Percentiles rank a stretch among this genome's conserved stretches.
Evolutionary conservation across 2,797 vertebrate species (phyloP).

Genomic region (Anguilla marmorata): DNA sequence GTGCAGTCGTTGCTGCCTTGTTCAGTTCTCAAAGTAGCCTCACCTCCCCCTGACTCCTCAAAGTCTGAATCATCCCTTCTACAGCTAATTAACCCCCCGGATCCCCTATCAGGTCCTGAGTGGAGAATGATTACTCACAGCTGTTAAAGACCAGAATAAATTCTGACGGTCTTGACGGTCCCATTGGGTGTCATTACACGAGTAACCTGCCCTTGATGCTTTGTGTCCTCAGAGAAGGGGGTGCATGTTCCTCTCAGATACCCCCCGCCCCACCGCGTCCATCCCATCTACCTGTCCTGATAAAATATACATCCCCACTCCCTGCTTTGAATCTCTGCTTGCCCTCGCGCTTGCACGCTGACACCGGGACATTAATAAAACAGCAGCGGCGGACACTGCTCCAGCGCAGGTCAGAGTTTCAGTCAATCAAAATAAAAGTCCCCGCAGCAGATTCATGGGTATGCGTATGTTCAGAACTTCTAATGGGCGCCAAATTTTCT

Average conservation of each 20-base stretch:
- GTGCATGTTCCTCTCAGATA: not conserved
- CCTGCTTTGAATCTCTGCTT: not conserved
- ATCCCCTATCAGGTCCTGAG: constrained; percentile 13
- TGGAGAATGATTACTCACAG: constrained; percentile 3
- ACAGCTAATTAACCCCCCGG: constrained; percentile 13
- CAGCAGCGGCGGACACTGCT: not conserved
- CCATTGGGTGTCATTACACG: not conserved
- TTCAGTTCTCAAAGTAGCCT: not conserved
- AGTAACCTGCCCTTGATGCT: constrained; percentile 18
- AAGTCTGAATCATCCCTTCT: not conserved
- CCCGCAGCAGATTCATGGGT: not conserved
- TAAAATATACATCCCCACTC: constrained; percentile 11
- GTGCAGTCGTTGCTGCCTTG: not conserved
- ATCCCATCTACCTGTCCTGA: not conserved
- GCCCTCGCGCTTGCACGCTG: not conserved
- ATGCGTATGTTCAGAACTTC: not conserved
- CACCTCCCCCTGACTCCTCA: not conserved
- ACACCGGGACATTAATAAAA: not conserved
- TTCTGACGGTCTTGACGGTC: not conserved
- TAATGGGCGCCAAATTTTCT: not conserved
- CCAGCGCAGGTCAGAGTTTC: not conserved
- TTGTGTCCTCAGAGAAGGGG: not conserved
- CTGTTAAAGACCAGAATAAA: not conserved
- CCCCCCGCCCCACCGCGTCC: not conserved
- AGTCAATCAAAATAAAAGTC: constrained; percentile 14